These are phyloP conservation scores for Anabacerthia variegaticeps DNA, from an alignment of 2,797 vertebrate species.

Conservation along the genomic window DNA sequence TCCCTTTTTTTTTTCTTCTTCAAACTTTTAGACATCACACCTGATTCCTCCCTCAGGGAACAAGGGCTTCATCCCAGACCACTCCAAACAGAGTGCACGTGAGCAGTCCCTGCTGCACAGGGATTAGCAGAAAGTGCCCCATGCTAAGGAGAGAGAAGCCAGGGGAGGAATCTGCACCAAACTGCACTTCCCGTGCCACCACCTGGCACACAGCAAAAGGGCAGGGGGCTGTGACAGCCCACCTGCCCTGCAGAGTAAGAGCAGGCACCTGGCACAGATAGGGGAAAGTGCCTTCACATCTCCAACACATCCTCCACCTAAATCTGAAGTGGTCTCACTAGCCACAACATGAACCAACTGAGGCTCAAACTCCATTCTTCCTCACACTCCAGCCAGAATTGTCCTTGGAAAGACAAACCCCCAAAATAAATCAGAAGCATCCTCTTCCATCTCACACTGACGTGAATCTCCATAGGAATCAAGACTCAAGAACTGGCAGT, in stretches of 20 bases:
- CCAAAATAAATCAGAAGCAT: background rate
- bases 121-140: background rate
- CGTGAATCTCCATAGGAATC: background rate
- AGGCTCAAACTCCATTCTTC: background rate
- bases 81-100: background rate
- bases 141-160: background rate
- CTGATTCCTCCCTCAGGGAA: background rate
- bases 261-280: background rate
- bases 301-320: background rate
- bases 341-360: fast-evolving
- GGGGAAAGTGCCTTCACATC: background rate
- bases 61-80: background rate
- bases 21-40: background rate
- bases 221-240: background rate
- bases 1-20: no score
- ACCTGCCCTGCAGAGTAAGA: background rate
- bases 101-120: background rate
- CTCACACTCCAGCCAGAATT: fast-evolving
- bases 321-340: background rate
- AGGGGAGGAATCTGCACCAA: background rate
- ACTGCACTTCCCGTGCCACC: background rate
- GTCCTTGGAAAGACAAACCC: background rate
- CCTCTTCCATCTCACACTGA: background rate
- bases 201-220: fast-evolving
- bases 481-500: background rate